Evolutionary conservation across 30 jellyfish, hydroid and myxozoan species (phyloP).

Genomic region (Aurelia aurita): DNA sequence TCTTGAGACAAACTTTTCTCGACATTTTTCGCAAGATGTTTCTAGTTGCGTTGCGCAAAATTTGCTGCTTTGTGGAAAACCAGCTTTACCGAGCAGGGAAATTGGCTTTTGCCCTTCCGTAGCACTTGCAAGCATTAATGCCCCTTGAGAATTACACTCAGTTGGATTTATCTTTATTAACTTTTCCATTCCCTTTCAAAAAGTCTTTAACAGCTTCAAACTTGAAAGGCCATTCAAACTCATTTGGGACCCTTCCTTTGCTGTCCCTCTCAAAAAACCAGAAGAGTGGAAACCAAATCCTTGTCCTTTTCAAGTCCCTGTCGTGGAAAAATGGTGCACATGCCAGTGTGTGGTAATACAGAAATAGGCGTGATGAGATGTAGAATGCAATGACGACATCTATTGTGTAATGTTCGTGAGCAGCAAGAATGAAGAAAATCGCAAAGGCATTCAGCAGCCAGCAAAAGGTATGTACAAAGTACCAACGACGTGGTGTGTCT

Average conservation of each 20-base stretch:
- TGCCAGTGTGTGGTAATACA: conserved; percentile 91
- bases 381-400: conserved; percentile 96
- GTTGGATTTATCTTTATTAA: conserved; percentile 13
- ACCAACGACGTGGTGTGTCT: conserved; percentile 97
- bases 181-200: background rate
- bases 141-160: background rate
- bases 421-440: conserved; percentile 94
- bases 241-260: conserved; percentile 81
- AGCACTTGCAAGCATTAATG: too few relatives aligned
- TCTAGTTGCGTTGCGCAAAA: too few relatives aligned
- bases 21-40: too few relatives aligned
- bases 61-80: too few relatives aligned
- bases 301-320: conserved; percentile 73
- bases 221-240: conserved; percentile 93
- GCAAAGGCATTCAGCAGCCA: conserved; percentile 96
- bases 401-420: conserved; percentile 97
- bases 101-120: too few relatives aligned
- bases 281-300: conserved; percentile 93
- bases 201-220: conserved; percentile 22
- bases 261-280: conserved; percentile 92
- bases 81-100: too few relatives aligned
- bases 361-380: conserved; percentile 88
- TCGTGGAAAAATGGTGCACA: conserved; percentile 75
- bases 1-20: too few relatives aligned
- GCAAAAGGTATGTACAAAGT: conserved; percentile 84